Conservation (phyloP, 2,113 vertebrate genomes). For the Corydoras sp. region DNA sequence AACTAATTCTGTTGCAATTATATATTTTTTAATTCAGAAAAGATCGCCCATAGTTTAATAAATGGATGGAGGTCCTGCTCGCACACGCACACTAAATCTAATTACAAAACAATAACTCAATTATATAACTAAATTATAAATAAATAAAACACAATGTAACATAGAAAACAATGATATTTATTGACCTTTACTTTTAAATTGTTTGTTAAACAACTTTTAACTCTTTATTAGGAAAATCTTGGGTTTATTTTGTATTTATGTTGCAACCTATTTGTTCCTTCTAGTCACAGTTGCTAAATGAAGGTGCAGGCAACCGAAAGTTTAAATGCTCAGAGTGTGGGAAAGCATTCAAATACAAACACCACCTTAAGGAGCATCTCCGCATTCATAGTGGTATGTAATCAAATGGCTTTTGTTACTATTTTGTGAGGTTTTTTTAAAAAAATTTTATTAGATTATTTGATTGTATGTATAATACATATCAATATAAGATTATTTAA, state of each 20-base stretch:
- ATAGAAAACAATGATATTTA: too few species aligned
- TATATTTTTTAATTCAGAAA: neutral
- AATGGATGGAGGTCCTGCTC: neutral
- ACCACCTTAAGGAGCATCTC: constrained; percentile 97
- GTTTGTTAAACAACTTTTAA: too few species aligned
- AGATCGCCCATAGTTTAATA: neutral
- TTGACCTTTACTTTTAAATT: too few species aligned
- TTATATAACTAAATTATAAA: too few species aligned
- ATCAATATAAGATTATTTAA: constrained; percentile 12
- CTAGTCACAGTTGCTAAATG: constrained; percentile 82
- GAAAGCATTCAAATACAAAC: constrained; percentile 98
- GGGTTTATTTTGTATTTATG: constrained; percentile 3
- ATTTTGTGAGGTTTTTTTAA: constrained; percentile 32
- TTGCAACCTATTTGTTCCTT: constrained; percentile 48
- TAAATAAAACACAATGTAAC: too few species aligned
- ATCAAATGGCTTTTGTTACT: constrained; percentile 40
- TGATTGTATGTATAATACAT: neutral
- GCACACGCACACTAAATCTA: neutral
- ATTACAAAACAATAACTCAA: too few species aligned
- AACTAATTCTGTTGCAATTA: constrained; percentile 19
- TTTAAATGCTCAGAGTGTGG: constrained; percentile 97
- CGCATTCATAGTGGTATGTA: constrained; percentile 96
- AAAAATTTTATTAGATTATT: neutral
- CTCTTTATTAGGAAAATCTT: neutral
- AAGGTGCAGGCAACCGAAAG: constrained; percentile 92